Evolutionary conservation across 2,113 vertebrate species (phyloP).

Genomic region (Zosterops japonicus): DNA sequence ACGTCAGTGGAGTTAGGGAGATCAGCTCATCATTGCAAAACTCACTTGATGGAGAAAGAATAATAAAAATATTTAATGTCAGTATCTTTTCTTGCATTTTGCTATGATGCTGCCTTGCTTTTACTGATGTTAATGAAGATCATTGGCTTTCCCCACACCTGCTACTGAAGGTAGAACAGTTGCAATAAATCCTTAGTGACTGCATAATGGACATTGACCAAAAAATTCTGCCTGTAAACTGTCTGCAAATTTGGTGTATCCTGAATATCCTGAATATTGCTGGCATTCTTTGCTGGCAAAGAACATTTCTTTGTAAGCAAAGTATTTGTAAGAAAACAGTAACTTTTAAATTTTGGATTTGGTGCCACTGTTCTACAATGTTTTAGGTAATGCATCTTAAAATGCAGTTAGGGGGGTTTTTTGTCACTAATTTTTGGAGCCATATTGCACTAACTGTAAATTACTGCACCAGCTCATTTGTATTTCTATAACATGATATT

Average conservation of each 20-base stretch:
- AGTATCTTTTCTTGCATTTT: background rate
- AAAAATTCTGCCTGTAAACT: background rate
- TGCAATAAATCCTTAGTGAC: background rate
- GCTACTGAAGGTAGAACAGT: background rate
- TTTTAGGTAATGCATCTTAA: background rate
- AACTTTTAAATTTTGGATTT: background rate
- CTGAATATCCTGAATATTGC: background rate
- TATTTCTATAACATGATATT: background rate
- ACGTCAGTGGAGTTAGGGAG: background rate
- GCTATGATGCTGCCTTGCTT: background rate
- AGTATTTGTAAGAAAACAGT: background rate
- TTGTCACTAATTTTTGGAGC: background rate
- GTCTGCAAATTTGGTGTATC: background rate
- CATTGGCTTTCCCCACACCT: background rate
- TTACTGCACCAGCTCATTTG: background rate
- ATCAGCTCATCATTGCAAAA: background rate
- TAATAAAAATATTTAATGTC: background rate
- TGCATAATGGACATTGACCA: background rate
- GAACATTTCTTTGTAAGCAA: background rate
- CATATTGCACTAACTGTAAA: background rate
- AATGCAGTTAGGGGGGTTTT: rapidly evolving
- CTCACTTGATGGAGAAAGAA: background rate
- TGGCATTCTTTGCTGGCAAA: background rate
- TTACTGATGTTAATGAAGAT: background rate
- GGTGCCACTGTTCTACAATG: background rate